Evolutionary conservation across 2,113 vertebrate species (phyloP).

Genomic region (Rhynchomys soricoides): DNA sequence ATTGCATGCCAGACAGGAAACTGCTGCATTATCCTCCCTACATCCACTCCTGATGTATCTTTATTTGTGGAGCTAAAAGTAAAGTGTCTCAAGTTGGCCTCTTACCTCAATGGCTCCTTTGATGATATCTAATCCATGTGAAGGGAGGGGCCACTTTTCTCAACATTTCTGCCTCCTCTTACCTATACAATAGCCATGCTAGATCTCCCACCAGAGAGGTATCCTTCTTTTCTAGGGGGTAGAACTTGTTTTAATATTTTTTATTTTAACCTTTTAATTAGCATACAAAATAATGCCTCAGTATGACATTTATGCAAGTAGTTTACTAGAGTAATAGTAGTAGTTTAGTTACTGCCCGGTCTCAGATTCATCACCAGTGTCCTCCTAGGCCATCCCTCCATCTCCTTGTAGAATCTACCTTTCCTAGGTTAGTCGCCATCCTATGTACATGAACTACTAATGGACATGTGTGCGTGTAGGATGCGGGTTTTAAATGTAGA

Average conservation of each 20-base stretch:
- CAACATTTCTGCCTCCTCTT: neutral
- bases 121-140: neutral
- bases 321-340: no score
- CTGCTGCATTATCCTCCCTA: neutral
- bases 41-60: neutral
- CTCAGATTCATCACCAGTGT: neutral
- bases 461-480: neutral
- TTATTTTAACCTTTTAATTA: neutral
- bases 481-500: neutral
- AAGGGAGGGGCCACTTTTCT: neutral
- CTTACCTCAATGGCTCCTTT: neutral
- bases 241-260: neutral
- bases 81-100: neutral
- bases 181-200: neutral
- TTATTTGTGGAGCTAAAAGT: constrained; percentile 32
- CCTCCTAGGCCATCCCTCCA: neutral
- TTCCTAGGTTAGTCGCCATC: neutral
- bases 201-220: neutral
- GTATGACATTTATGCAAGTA: neutral
- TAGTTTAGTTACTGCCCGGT: no score
- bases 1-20: constrained; percentile 36
- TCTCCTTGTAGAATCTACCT: neutral
- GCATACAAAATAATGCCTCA: neutral
- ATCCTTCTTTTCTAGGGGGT: neutral
- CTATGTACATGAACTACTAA: neutral